Conservation (phyloP, 2,888 invertebrate species). For the Erannis defoliaria region DNA sequence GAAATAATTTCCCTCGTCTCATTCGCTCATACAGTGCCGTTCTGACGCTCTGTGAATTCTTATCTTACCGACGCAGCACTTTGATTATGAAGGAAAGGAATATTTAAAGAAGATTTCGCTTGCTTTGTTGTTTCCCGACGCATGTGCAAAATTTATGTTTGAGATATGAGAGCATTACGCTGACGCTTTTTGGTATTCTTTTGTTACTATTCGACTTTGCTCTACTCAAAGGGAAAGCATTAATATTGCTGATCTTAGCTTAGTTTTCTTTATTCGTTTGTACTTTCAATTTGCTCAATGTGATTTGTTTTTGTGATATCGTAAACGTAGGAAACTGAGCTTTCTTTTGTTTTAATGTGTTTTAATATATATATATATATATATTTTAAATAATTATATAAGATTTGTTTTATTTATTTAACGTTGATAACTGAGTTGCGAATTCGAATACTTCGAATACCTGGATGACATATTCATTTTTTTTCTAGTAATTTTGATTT, state of each 20-base stretch:
- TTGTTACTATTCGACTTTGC: slow-evolving; percentile 45
- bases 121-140: slow-evolving; percentile 74
- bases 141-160: slow-evolving; percentile 78
- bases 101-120: slow-evolving; percentile 79
- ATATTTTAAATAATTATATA: too few species aligned
- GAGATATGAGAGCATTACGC: slow-evolving; percentile 56
- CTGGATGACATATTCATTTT: too few species aligned
- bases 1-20: slow-evolving; percentile 75
- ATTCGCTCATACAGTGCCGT: slow-evolving; percentile 65
- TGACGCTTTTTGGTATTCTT: slow-evolving; percentile 54
- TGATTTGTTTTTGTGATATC: slow-evolving; percentile 3
- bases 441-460: too few species aligned
- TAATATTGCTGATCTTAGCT: slow-evolving; percentile 11
- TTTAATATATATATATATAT: too few species aligned
- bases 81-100: slow-evolving; percentile 83
- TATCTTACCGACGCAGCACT: slow-evolving; percentile 82
- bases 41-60: slow-evolving; percentile 78
- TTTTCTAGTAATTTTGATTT: too few species aligned
- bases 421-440: too few species aligned
- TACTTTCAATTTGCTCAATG: slow-evolving; percentile 7
- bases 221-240: slow-evolving; percentile 35
- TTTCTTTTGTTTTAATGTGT: background rate
- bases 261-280: slow-evolving; percentile 17
- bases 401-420: too few species aligned
- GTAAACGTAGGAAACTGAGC: background rate